phyloP scores from a whole-genome alignment of 2,797 vertebrate species.

The Falco columbarius region DNA sequence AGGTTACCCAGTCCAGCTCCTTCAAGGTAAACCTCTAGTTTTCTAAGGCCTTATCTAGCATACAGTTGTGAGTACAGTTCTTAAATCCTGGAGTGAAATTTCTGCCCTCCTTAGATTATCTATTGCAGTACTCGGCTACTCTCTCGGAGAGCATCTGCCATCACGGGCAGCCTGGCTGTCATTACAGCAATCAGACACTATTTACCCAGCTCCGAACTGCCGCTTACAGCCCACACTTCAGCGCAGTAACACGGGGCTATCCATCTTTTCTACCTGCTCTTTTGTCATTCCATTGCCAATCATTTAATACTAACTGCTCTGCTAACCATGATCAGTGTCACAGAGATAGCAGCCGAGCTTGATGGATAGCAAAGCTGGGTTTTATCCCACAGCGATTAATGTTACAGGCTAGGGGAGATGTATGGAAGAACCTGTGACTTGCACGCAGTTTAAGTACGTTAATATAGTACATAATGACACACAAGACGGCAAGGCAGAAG shows the following conservation, averaged over 20 bases:
- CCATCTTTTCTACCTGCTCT: not conserved
- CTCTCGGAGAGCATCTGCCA: accelerated
- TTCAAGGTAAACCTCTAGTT: accelerated
- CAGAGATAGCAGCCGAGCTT: not conserved
- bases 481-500: not conserved
- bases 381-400: not conserved
- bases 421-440: accelerated
- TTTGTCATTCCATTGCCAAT: not conserved
- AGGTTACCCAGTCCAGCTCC: not conserved
- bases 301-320: not conserved
- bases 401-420: accelerated
- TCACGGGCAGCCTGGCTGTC: accelerated
- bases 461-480: accelerated
- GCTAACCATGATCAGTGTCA: not conserved
- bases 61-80: accelerated
- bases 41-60: not conserved
- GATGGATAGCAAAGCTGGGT: not conserved
- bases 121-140: not conserved
- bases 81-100: not conserved
- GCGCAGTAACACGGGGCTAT: accelerated
- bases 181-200: not conserved
- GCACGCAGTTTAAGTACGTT: accelerated
- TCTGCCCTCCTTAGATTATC: not conserved
- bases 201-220: not conserved
- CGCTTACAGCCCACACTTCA: not conserved